Percentiles rank a stretch among this genome's conserved stretches.
These are phyloP conservation scores for Nephrotoma appendiculata DNA, from an alignment of 2,888 invertebrate species.

Conservation along the genomic window DNA sequence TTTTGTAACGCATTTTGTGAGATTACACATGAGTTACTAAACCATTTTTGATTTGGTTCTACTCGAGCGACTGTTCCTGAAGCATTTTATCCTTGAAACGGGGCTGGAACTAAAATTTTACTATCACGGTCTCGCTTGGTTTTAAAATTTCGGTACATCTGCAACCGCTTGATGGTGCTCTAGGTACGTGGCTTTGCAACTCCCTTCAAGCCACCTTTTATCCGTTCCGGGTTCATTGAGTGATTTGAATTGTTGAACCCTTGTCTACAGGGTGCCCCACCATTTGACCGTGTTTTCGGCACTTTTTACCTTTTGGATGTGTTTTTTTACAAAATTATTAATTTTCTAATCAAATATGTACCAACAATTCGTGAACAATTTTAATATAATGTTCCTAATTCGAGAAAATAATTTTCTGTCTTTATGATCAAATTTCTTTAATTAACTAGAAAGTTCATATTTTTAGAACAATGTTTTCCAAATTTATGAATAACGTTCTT, in stretches of 20 bases:
- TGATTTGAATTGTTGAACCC: constrained; percentile 76
- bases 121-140: constrained; percentile 79
- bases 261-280: constrained; percentile 66
- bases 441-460: too few species aligned
- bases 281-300: constrained; percentile 59
- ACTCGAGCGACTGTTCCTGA: constrained; percentile 88
- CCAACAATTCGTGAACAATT: background rate
- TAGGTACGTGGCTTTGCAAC: constrained; percentile 76
- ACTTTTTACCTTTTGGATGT: constrained; percentile 33
- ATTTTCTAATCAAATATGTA: background rate
- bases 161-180: constrained; percentile 87
- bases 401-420: too few species aligned
- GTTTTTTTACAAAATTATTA: background rate
- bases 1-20: constrained; percentile 80
- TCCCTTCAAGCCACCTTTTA: constrained; percentile 62
- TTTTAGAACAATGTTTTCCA: too few species aligned
- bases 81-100: constrained; percentile 81
- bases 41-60: constrained; percentile 97
- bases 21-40: constrained; percentile 95
- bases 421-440: too few species aligned
- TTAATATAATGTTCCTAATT: too few species aligned
- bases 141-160: constrained; percentile 98
- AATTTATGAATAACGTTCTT: too few species aligned
- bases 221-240: constrained; percentile 89
- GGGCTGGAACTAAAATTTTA: constrained; percentile 86